Evolutionary conservation across 2,797 vertebrate genomes (phyloP).

Genomic region (Buceros bicornis): DNA sequence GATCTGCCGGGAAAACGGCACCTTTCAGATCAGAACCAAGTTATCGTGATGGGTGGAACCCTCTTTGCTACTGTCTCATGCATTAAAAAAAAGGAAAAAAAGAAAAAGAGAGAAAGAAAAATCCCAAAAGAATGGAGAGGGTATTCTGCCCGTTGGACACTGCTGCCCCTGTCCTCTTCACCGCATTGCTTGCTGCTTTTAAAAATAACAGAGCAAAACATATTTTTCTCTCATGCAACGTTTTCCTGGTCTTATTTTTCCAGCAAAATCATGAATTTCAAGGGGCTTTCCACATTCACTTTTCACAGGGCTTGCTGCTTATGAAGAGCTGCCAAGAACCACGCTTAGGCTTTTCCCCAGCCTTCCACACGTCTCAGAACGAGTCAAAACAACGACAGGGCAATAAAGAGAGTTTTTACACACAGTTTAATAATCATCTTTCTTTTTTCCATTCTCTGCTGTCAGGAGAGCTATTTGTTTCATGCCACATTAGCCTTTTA

Average conservation of each 20-base stretch:
- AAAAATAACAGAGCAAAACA: background rate
- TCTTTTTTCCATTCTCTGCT: background rate
- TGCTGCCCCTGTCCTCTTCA: background rate
- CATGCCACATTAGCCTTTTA: conserved; percentile 42
- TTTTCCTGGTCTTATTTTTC: conserved; percentile 7
- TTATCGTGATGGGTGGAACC: background rate
- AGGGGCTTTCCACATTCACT: conserved; percentile 26
- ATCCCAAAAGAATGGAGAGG: background rate
- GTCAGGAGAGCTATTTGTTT: conserved; percentile 60
- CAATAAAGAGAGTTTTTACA: conserved; percentile 54
- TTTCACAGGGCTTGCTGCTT: conserved; percentile 22
- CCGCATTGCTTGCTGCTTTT: background rate
- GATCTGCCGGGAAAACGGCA: background rate
- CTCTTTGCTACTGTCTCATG: background rate
- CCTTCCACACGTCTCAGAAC: background rate
- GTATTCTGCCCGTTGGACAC: background rate
- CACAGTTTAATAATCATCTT: conserved; percentile 42
- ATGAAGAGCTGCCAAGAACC: conserved; percentile 44
- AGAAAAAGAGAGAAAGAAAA: background rate
- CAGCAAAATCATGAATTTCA: conserved; percentile 27
- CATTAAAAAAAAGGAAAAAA: background rate
- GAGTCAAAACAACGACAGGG: conserved; percentile 58
- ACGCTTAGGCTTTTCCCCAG: conserved; percentile 2
- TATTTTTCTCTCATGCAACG: background rate
- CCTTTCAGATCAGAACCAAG: background rate